phyloP scores from a whole-genome alignment of 2,113 vertebrate genomes.

The Paratilapia polleni region DNA sequence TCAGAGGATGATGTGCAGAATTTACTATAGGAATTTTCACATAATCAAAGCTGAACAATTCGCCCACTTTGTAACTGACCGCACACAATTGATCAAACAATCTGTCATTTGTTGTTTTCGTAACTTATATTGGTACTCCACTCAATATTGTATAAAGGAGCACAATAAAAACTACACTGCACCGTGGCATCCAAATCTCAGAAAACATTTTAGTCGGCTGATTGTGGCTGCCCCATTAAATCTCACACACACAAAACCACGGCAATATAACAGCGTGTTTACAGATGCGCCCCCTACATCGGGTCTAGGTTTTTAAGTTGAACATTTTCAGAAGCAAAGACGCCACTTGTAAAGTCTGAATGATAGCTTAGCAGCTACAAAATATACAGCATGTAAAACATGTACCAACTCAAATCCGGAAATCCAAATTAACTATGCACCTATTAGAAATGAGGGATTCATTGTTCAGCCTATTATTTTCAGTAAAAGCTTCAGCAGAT shows the following conservation, averaged over 20 bases:
- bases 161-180: background rate
- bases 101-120: constrained; percentile 31
- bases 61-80: constrained; percentile 34
- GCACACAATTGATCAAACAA: constrained; percentile 55
- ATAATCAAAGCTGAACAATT: constrained; percentile 50
- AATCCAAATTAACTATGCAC: background rate
- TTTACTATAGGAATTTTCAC: constrained; percentile 22
- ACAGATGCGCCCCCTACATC: background rate
- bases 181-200: background rate
- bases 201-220: background rate
- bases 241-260: background rate
- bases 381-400: background rate
- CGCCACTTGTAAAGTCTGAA: background rate
- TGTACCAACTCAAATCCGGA: background rate
- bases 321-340: background rate
- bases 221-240: constrained; percentile 15
- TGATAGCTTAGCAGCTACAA: background rate
- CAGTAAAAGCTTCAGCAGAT: background rate
- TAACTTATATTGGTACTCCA: constrained; percentile 41
- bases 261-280: background rate
- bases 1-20: constrained; percentile 33
- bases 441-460: background rate
- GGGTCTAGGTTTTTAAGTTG: background rate
- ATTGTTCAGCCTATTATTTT: background rate
- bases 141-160: constrained; percentile 18